Evolutionary conservation across 2,113 vertebrate genomes (phyloP).

Genomic region (Oriolus oriolus): DNA sequence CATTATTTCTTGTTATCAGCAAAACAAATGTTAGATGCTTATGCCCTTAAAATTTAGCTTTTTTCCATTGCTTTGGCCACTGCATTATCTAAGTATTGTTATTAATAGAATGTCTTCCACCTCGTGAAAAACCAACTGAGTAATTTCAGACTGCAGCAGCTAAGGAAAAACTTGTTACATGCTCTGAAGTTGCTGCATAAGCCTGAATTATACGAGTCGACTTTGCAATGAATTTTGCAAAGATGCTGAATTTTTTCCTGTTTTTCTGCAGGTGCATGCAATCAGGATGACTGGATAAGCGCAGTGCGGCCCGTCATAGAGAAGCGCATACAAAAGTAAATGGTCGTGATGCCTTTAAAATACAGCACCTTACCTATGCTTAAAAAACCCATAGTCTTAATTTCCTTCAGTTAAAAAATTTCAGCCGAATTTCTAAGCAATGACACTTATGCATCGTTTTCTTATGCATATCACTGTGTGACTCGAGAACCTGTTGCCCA

Average conservation of each 20-base stretch:
- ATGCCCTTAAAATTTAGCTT: neutral
- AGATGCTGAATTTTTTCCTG: neutral
- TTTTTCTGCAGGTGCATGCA: constrained; percentile 80
- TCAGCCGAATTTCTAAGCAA: neutral
- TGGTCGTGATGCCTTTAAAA: neutral
- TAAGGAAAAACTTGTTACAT: neutral
- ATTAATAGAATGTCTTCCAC: neutral
- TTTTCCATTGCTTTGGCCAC: neutral
- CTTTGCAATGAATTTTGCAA: neutral
- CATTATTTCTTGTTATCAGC: neutral
- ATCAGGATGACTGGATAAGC: constrained; percentile 94
- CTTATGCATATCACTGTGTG: neutral
- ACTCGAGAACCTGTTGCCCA: neutral
- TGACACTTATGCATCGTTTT: neutral
- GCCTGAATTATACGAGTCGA: neutral
- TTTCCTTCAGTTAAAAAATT: neutral
- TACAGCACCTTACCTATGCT: neutral
- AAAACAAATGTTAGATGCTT: neutral
- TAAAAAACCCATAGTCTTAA: neutral
- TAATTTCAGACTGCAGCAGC: neutral
- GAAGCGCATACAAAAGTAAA: constrained; percentile 98
- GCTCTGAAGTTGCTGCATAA: neutral
- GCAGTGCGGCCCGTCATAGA: constrained; percentile 96
- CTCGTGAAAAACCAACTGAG: neutral
- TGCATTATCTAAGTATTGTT: neutral